Evolutionary conservation across 2,113 vertebrate species (phyloP).

Genomic region (Pedionomus torquatus): DNA sequence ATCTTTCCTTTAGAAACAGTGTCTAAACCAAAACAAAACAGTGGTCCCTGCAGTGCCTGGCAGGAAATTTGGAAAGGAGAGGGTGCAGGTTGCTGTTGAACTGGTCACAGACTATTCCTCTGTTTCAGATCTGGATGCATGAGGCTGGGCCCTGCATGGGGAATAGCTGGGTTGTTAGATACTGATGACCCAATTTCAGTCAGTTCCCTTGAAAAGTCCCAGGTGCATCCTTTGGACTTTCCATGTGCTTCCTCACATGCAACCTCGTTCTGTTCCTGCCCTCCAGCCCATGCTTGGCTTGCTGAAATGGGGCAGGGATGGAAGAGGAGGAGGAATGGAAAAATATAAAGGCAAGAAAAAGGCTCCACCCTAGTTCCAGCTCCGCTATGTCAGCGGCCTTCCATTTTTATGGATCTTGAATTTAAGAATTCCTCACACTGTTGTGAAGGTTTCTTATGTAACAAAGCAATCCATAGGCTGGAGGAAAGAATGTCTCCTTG

Average conservation of each 20-base stretch:
- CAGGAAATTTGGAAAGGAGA: neutral
- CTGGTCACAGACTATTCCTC: neutral
- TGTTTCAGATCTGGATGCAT: neutral
- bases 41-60: neutral
- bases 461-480: neutral
- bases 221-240: neutral
- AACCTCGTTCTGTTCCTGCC: neutral
- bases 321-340: neutral
- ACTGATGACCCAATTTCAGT: neutral
- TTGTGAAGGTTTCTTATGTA: neutral
- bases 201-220: neutral
- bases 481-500: neutral
- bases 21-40: neutral
- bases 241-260: neutral
- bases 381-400: neutral
- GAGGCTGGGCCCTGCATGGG: neutral
- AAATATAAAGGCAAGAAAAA: neutral
- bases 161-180: rapidly evolving
- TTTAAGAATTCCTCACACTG: neutral
- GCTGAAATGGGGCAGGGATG: neutral
- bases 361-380: neutral
- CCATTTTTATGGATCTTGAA: neutral
- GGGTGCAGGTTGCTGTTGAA: neutral
- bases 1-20: neutral
- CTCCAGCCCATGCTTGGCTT: neutral